A percentile compares a stretch with the other conserved stretches of the same genome.
Evolutionary conservation across 2,113 vertebrate genomes (phyloP).

Genomic region (Entosphenus tridentatus): DNA sequence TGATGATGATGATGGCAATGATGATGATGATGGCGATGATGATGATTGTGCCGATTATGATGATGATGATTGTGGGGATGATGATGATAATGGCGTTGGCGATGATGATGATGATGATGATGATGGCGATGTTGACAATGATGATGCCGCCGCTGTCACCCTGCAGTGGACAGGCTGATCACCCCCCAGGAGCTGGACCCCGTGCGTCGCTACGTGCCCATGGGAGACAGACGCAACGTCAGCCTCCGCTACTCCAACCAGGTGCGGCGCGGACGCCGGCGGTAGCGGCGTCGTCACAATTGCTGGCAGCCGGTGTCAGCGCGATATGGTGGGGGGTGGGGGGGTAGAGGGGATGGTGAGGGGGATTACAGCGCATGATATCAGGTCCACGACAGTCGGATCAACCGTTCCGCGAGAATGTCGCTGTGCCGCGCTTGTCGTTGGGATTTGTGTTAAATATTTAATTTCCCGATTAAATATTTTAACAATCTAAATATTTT

Average conservation of each 20-base stretch:
- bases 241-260: conserved; percentile 93
- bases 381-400: too few species aligned
- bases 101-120: not conserved
- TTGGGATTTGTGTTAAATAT: too few species aligned
- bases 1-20: not conserved
- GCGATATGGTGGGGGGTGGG: too few species aligned
- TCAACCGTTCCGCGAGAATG: too few species aligned
- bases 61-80: not conserved
- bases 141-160: conserved; percentile 1
- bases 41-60: not conserved
- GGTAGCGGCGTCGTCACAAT: not conserved
- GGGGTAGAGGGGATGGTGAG: too few species aligned
- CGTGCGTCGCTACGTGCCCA: conserved; percentile 44
- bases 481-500: too few species aligned
- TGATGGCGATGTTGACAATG: not conserved
- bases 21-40: not conserved
- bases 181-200: conserved; percentile 83
- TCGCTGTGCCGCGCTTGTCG: too few species aligned
- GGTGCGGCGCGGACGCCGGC: conserved; percentile 22
- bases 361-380: too few species aligned
- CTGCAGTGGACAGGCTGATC: conserved; percentile 57
- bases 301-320: too few species aligned
- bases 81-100: not conserved
- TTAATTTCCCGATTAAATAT: too few species aligned
- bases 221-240: conserved; percentile 57